Evolutionary conservation across 2,113 vertebrate species (phyloP), one percentile per base, ranked within the genome.

Genomic region (Bolborhynchus lineola): DNA sequence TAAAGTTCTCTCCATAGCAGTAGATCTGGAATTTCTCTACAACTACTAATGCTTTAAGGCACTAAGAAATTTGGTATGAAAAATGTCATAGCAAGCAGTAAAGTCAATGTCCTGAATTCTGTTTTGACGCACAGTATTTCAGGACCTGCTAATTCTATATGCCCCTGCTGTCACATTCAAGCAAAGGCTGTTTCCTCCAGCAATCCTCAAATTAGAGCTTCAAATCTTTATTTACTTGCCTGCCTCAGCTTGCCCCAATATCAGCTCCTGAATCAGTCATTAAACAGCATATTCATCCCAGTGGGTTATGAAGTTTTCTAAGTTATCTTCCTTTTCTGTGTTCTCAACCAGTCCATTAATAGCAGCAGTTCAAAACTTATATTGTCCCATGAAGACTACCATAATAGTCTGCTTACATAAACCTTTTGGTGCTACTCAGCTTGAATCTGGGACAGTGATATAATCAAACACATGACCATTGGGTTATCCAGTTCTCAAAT

Each of bases 391-490:
- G 76, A 88, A 81, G 70, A 74, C 90, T 85, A 70, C 79, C 46
- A 1, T 47, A 59, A 50, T n/a, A 41, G 18, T 78, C 46, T 68
- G 71, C 55, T 88, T 75, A 41, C 29, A 39, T 75, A 88, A 96
- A 88, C 33, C 21, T 59, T 59, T 39, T 64, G 64, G 55, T 94
- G 50, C 88, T 82, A 6, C 65, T 90, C 68, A 57, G 63, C 71
- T 82, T 46, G 69, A 60, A 9, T 92, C 59, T 88, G 82, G 72
- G 60, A 24, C 90, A 86, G 47, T 68, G 93, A 80, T 50, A 53
- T 21, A 88, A 92, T 29, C 42, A 86, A 90, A 42, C 84, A 44
- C 4, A 1, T 53, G 59, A 35, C 37, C 46, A 6, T 19, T 0
- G 1, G 53, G 46, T 93, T 96, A 62, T 13, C 88, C 82, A 64